A percentile compares a stretch with the other conserved stretches of the same genome.
phyloP scores from a whole-genome alignment of 2,797 vertebrate genomes.

The Ammospiza maritima region DNA sequence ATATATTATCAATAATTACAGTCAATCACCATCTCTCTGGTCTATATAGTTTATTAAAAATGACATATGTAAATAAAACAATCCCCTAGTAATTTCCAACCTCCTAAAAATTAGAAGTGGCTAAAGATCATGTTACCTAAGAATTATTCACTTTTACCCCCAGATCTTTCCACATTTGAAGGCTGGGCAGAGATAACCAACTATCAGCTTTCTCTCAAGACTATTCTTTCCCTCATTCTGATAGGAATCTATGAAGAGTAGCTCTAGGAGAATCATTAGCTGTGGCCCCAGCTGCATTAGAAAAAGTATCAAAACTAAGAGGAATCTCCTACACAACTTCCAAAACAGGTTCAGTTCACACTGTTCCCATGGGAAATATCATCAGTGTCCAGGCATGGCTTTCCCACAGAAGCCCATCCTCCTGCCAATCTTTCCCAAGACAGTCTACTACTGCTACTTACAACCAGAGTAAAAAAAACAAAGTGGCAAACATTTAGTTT shows the following conservation, averaged over 20 bases:
- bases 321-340: not conserved
- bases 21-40: not conserved
- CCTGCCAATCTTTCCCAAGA: not conserved
- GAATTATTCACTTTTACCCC: not conserved
- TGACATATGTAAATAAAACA: not conserved
- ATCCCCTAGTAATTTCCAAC: not conserved
- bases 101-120: not conserved
- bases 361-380: not conserved
- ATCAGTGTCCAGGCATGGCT: not conserved
- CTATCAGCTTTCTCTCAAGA: not conserved
- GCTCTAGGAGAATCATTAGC: not conserved
- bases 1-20: not conserved
- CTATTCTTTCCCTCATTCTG: not conserved
- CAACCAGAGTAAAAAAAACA: not conserved
- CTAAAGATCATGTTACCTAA: accelerated
- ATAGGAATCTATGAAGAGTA: not conserved
- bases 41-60: not conserved
- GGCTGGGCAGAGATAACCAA: not conserved
- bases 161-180: not conserved
- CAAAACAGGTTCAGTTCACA: not conserved
- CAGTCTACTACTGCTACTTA: not conserved
- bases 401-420: not conserved
- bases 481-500: not conserved
- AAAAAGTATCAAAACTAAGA: not conserved
- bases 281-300: not conserved